Conservation (phyloP, 2,888 invertebrate species). For the Gryllus longicercus region DNA sequence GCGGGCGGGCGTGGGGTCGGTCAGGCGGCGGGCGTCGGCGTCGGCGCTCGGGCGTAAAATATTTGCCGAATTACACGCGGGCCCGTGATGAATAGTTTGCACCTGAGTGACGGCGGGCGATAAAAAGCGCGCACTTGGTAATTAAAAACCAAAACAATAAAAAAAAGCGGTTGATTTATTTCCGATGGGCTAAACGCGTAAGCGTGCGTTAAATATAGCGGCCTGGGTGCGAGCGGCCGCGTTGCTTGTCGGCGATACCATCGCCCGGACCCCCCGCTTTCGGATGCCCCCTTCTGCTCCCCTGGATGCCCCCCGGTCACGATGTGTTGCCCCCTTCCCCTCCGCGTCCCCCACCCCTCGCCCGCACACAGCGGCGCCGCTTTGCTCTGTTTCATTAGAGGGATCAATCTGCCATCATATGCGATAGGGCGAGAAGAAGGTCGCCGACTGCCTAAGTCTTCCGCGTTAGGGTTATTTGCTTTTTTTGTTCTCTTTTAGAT, state of each 20-base stretch:
- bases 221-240: not conserved
- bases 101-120: not conserved
- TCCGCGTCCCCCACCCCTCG: too few species aligned
- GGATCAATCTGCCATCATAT: too few species aligned
- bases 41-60: not conserved
- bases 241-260: not conserved
- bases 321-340: too few species aligned
- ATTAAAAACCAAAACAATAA: not conserved
- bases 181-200: not conserved
- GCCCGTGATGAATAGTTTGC: not conserved
- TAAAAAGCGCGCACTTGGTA: slow-evolving; percentile 7
- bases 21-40: not conserved
- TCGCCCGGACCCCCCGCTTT: too few species aligned
- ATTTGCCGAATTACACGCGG: not conserved
- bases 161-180: not conserved
- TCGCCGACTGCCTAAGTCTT: too few species aligned
- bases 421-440: too few species aligned
- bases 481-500: too few species aligned
- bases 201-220: not conserved
- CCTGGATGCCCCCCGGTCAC: too few species aligned
- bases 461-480: too few species aligned
- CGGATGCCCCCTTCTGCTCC: too few species aligned
- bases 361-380: too few species aligned
- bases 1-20: not conserved
- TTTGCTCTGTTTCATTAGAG: too few species aligned